Conservation (phyloP, 1,140 invertebrate species). For the Probaryconus sp. region DNA sequence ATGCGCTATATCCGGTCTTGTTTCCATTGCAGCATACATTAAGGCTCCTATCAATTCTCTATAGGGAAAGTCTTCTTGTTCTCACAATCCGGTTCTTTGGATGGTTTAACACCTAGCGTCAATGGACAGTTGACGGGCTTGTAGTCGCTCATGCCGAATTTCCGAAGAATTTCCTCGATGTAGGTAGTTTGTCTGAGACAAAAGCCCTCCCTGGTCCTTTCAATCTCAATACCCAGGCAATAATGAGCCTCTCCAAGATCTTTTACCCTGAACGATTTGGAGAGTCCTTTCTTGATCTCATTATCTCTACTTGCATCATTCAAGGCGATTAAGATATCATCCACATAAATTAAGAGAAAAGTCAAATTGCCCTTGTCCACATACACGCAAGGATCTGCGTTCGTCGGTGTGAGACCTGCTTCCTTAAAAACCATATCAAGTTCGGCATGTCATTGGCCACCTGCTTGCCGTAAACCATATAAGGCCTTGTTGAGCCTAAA, state of each 20-base stretch:
- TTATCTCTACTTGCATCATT: background rate
- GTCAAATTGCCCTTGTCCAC: background rate
- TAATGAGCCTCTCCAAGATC: background rate
- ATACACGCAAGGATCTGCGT: conserved; percentile 11
- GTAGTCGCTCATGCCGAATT: background rate
- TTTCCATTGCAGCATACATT: conserved; percentile 67
- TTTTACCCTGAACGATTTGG: background rate
- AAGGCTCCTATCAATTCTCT: conserved; percentile 65
- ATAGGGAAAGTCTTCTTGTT: conserved; percentile 30
- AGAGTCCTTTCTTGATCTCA: background rate
- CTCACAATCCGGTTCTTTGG: background rate
- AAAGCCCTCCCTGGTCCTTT: background rate
- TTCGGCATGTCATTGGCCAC: conserved; percentile 1
- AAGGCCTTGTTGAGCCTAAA: conserved; percentile 16
- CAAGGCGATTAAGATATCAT: background rate
- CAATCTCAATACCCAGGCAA: background rate
- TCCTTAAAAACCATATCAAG: background rate
- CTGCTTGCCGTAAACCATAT: conserved; percentile 12
- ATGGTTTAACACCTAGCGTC: background rate
- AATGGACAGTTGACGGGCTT: background rate
- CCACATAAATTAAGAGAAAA: background rate
- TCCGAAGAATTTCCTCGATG: background rate
- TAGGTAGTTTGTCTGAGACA: background rate
- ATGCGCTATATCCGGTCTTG: conserved; percentile 68
- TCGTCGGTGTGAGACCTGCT: background rate